Base-by-base conservation (phyloP, 2,888 invertebrate species). In the Hypselothyrea guttata region DNA sequence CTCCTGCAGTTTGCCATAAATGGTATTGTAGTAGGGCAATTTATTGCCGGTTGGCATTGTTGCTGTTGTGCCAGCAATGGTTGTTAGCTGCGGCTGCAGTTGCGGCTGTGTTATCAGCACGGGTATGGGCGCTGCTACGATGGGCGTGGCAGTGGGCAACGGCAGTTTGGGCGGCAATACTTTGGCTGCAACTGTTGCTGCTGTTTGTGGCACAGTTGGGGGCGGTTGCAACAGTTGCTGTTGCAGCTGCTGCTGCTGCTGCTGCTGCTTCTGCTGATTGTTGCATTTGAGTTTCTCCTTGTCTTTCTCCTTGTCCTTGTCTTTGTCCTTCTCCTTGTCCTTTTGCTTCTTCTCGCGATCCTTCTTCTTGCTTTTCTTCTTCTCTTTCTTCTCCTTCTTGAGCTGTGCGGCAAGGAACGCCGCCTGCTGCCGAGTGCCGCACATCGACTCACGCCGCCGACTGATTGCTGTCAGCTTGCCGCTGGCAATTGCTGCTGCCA, bases 1-100 rank as follows among this genome's bases (percentile, higher is more conserved):
- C 90, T 92, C 92, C 90, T 92, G 89, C 89, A 92, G 83, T 90
- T 90, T 82, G 88, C 91, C 77, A 91, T 90, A 90, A 13, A 90
- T 88, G 4, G 90, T 89, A 49, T 89, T 90, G 47, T 89, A 90
- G 38, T 86, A 89, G 1, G 89, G 89, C 53, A 89, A 61, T 11
- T 65, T 69, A 27, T 69, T 53, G 13, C 8, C n/a, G 12, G 5
- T 33, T n/a, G 38, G 38, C 18, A 15, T 7, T 35, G 53, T 7
- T 38, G 38, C n/a, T 38, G 33, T 9, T 45, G 68, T 61, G 18
- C 31, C 35, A 0, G 47, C 9, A 1, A 13, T n/a, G 4, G 11
- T 7, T 5, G 46, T 1, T 7, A n/a, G 61, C n/a, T 28, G 59
- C 48, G 9, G 74, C 40, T 7, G 51, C 27, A 1, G 42, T 7